Evolutionary conservation across 1,140 invertebrate genomes (phyloP).

Genomic region (Dendrolimus punctatus): DNA sequence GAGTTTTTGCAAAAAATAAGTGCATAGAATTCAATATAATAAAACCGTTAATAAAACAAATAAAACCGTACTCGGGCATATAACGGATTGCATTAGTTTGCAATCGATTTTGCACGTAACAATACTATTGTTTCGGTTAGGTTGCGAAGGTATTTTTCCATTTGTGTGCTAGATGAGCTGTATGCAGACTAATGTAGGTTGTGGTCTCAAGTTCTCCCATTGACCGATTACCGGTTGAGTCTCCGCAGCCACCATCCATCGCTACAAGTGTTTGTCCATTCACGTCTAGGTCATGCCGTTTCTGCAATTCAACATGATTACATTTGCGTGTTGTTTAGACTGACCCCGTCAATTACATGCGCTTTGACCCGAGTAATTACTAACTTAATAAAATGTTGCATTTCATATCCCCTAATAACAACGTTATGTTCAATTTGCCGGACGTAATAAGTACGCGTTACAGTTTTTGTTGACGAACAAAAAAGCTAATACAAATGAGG

Average conservation of each 20-base stretch:
- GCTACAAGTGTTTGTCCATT: slow-evolving; percentile 20
- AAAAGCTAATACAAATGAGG: slow-evolving; percentile 34
- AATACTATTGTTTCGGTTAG: slow-evolving; percentile 40
- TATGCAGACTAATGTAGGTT: slow-evolving; percentile 40
- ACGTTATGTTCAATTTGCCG: slow-evolving; percentile 43
- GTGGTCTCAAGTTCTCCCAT: slow-evolving; percentile 30
- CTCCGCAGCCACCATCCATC: slow-evolving; percentile 8
- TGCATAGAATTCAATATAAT: no score
- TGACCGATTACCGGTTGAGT: slow-evolving; percentile 30
- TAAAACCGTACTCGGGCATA: slow-evolving; percentile 21
- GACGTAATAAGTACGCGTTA: slow-evolving; percentile 40
- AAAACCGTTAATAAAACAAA: not conserved
- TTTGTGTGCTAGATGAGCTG: slow-evolving; percentile 24
- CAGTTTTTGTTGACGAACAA: slow-evolving; percentile 37
- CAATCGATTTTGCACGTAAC: slow-evolving; percentile 38
- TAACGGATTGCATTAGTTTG: slow-evolving; percentile 34
- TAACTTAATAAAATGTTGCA: slow-evolving; percentile 41
- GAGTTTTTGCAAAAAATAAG: no score
- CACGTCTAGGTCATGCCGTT: slow-evolving; percentile 26
- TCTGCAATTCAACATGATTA: not conserved
- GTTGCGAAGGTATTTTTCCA: slow-evolving; percentile 44
- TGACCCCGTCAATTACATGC: slow-evolving; percentile 29
- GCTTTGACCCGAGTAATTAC: slow-evolving; percentile 36
- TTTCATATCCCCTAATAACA: slow-evolving; percentile 32
- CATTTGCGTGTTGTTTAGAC: slow-evolving; percentile 1